Percentiles rank a stretch among this genome's conserved stretches.
phyloP scores from a whole-genome alignment of 2,888 invertebrate genomes.

The Nebria salina region DNA sequence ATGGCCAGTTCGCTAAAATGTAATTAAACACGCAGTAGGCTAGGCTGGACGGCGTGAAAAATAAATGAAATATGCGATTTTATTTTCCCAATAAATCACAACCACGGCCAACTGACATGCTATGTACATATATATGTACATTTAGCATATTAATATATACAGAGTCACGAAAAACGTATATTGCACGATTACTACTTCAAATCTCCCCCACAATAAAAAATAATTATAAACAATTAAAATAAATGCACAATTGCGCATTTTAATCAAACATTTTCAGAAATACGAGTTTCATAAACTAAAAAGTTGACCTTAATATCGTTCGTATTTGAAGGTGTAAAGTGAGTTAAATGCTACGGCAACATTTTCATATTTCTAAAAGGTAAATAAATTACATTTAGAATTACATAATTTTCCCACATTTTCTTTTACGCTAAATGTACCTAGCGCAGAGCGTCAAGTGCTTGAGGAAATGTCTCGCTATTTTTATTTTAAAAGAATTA shows the following conservation, averaged over 20 bases:
- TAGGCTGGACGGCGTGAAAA: slow-evolving; percentile 25
- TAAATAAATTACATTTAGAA: too few species aligned
- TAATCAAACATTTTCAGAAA: too few species aligned
- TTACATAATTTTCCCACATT: too few species aligned
- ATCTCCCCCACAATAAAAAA: not conserved
- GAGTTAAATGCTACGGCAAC: too few species aligned
- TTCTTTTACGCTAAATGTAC: too few species aligned
- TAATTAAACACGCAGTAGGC: slow-evolving; percentile 33
- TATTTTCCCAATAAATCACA: slow-evolving; percentile 35
- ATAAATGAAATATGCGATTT: slow-evolving; percentile 32
- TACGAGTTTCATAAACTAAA: too few species aligned
- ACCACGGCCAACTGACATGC: slow-evolving; percentile 17
- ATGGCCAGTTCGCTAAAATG: slow-evolving; percentile 23
- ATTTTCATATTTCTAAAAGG: too few species aligned
- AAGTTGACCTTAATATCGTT: too few species aligned
- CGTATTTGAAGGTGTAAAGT: too few species aligned
- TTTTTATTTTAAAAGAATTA: not conserved
- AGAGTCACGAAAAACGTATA: not conserved
- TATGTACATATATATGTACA: not conserved
- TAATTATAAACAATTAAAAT: not conserved
- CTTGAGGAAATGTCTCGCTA: not conserved
- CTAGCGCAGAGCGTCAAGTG: too few species aligned
- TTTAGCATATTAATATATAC: slow-evolving; percentile 18
- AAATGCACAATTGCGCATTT: not conserved
- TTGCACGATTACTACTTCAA: not conserved